Conservation (phyloP, 2,797 vertebrate genomes). For the Hirundo rustica region DNA sequence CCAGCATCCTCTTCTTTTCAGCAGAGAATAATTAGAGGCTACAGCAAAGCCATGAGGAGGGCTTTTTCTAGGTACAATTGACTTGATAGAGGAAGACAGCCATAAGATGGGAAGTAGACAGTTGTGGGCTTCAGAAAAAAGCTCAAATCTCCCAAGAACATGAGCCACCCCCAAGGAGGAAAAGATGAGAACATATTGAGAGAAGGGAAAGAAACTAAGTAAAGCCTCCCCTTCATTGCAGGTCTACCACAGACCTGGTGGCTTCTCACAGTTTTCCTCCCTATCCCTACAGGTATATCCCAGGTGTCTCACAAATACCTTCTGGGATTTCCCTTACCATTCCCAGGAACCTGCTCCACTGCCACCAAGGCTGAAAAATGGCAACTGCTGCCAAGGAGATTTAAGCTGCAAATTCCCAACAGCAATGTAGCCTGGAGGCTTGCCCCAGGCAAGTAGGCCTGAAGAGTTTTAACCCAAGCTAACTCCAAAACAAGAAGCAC, state of each 20-base stretch:
- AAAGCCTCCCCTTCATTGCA: not conserved
- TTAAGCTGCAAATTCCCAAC: slow-evolving; percentile 1
- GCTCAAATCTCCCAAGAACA: not conserved
- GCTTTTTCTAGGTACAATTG: not conserved
- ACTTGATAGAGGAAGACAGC: not conserved
- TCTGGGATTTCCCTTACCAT: not conserved
- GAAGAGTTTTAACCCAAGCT: not conserved
- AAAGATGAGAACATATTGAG: not conserved
- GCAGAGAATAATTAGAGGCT: not conserved
- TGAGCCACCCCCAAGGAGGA: not conserved
- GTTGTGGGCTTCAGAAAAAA: not conserved
- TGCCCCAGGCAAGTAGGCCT: not conserved
- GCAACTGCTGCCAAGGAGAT: slow-evolving; percentile 21
- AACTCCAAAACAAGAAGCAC: not conserved
- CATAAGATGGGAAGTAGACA: not conserved
- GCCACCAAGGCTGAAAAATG: not conserved
- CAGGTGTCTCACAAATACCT: not conserved
- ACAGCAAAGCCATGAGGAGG: not conserved
- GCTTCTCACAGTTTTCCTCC: not conserved
- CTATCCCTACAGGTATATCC: not conserved
- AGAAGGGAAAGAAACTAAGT: not conserved
- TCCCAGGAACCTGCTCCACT: not conserved
- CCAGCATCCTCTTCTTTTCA: not conserved
- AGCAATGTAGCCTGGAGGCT: not conserved
- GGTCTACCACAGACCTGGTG: not conserved